Evolutionary conservation across 2,888 invertebrate species (phyloP).

Genomic region (Nesidiocoris tenuis): DNA sequence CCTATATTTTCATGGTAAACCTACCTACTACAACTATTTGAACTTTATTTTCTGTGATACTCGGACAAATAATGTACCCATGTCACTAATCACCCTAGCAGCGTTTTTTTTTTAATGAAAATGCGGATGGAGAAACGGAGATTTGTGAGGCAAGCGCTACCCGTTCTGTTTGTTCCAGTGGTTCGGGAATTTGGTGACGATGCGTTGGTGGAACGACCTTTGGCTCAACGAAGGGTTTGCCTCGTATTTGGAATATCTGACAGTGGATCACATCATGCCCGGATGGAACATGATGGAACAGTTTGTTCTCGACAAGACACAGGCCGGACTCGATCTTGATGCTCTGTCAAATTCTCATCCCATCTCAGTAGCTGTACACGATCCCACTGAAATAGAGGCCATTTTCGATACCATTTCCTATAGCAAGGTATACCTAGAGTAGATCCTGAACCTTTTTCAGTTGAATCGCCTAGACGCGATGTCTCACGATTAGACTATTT

Average conservation of each 20-base stretch:
- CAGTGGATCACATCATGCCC: constrained; percentile 63
- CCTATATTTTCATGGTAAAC: too few species aligned
- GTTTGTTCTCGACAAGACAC: constrained; percentile 67
- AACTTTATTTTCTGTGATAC: too few species aligned
- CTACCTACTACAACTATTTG: too few species aligned
- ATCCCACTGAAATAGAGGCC: constrained; percentile 69
- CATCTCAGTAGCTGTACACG: constrained; percentile 66
- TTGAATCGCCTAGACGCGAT: too few species aligned
- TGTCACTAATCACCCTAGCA: too few species aligned
- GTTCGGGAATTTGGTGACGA: constrained; percentile 90
- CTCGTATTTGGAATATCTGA: constrained; percentile 76
- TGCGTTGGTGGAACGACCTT: constrained; percentile 90
- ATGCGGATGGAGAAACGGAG: constrained; percentile 31
- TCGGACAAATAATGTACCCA: too few species aligned
- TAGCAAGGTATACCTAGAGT: constrained; percentile 70
- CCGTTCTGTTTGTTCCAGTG: constrained; percentile 58
- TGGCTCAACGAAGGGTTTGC: constrained; percentile 91
- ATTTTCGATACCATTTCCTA: constrained; percentile 76
- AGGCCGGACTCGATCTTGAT: constrained; percentile 67
- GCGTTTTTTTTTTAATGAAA: too few species aligned
- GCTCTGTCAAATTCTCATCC: constrained; percentile 71
- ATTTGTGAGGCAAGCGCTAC: constrained; percentile 45
- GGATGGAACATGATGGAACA: constrained; percentile 71
- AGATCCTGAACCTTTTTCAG: too few species aligned
- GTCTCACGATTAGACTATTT: too few species aligned